Conservation (phyloP, 2,113 vertebrate genomes). For the Rousettus leschenaultii region DNA sequence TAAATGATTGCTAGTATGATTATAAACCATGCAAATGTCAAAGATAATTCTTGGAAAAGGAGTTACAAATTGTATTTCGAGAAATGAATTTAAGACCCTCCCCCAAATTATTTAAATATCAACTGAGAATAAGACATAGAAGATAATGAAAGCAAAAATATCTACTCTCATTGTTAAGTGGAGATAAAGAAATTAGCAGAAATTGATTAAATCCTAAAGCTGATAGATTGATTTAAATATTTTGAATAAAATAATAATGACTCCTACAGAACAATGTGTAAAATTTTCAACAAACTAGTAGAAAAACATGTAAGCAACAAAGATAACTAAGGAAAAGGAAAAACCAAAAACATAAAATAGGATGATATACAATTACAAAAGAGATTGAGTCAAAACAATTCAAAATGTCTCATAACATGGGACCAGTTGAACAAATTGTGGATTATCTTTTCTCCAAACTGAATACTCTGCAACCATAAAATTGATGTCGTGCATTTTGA, state of each 20-base stretch:
- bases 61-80: not conserved
- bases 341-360: not conserved
- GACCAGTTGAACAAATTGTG: not conserved
- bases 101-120: not conserved
- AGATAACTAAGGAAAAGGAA: not conserved
- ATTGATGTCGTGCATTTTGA: not conserved
- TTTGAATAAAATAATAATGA: not conserved
- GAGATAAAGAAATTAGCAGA: not conserved
- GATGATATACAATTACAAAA: not conserved
- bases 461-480: not conserved
- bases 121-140: not conserved
- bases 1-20: not conserved
- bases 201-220: not conserved
- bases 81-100: not conserved
- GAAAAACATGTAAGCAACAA: not conserved
- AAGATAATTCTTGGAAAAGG: not conserved
- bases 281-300: not conserved
- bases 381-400: not conserved
- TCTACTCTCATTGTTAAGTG: not conserved
- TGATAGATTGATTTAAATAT: not conserved
- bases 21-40: not conserved
- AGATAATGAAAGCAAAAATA: conserved; percentile 18
- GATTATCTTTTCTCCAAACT: not conserved
- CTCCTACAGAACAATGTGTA: not conserved
- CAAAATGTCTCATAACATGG: not conserved